phyloP scores from a whole-genome alignment of 1,140 invertebrate species.

The Aphaenogaster floridana region DNA sequence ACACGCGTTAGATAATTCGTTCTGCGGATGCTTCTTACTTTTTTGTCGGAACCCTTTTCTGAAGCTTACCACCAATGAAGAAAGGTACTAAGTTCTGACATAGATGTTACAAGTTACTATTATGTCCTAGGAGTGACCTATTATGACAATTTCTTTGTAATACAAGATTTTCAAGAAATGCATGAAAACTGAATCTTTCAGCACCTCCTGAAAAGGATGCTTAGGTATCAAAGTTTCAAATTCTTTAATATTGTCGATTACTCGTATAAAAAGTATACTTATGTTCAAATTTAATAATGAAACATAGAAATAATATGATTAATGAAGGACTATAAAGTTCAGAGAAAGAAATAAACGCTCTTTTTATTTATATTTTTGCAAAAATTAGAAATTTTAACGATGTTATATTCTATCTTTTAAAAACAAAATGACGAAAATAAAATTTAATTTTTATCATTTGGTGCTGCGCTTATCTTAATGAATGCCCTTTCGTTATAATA shows the following conservation, averaged over 20 bases:
- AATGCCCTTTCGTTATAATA: background rate
- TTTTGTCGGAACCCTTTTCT: constrained; percentile 69
- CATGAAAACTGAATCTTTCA: constrained; percentile 33
- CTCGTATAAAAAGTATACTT: background rate
- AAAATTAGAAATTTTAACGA: background rate
- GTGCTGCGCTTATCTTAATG: background rate
- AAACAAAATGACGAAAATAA: background rate
- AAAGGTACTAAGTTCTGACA: background rate
- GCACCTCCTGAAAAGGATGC: background rate
- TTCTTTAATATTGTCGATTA: background rate
- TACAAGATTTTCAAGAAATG: constrained; percentile 1
- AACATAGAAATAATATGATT: background rate
- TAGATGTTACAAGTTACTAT: constrained; percentile 2
- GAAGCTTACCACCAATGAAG: background rate
- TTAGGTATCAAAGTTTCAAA: background rate
- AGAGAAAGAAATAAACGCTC: background rate
- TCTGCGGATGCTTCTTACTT: constrained; percentile 60
- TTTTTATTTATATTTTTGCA: background rate
- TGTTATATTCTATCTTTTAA: background rate
- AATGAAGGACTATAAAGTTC: background rate
- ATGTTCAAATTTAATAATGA: background rate
- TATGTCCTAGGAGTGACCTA: background rate
- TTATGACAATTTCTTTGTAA: constrained; percentile 35
- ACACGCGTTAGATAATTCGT: constrained; percentile 76
- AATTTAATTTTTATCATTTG: constrained; percentile 2